Conservation (phyloP, 2,888 invertebrate genomes). For the Euclidia mi region DNA sequence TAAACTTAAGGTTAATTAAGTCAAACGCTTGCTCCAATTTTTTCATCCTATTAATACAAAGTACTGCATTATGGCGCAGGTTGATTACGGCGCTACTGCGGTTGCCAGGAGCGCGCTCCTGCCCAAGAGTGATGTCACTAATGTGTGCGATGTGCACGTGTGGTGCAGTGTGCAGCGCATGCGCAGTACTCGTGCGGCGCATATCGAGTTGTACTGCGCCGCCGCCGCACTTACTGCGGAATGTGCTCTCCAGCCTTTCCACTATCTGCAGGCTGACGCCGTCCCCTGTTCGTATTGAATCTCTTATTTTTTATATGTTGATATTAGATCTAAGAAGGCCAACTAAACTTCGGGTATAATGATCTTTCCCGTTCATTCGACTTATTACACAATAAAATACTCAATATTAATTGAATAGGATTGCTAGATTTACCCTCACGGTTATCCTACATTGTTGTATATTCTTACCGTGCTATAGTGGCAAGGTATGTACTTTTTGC, state of each 20-base stretch:
- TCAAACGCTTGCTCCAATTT: too few relatives aligned
- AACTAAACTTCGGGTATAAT: too few relatives aligned
- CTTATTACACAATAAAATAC: too few relatives aligned
- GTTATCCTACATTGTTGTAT: too few relatives aligned
- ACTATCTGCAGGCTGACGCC: slow-evolving; percentile 59
- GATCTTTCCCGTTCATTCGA: too few relatives aligned
- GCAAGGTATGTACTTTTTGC: too few relatives aligned
- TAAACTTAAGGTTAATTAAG: too few relatives aligned
- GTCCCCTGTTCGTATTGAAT: slow-evolving; percentile 42
- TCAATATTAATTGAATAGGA: too few relatives aligned
- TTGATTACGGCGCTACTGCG: slow-evolving; percentile 68
- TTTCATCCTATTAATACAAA: too few relatives aligned
- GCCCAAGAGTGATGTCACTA: slow-evolving; percentile 59
- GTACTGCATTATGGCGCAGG: slow-evolving; percentile 57
- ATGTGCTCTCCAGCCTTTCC: slow-evolving; percentile 55
- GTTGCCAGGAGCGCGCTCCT: slow-evolving; percentile 63
- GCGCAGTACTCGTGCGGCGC: slow-evolving; percentile 65
- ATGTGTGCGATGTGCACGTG: slow-evolving; percentile 63
- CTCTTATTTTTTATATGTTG: background rate
- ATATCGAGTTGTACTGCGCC: slow-evolving; percentile 58
- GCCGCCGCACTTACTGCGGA: slow-evolving; percentile 63
- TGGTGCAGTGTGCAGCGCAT: slow-evolving; percentile 61
- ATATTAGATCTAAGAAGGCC: too few relatives aligned
- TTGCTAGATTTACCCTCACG: too few relatives aligned
- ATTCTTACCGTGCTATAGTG: too few relatives aligned